phyloP scores from a whole-genome alignment of 2,113 vertebrate species.

The Hippocampus abdominalis region DNA sequence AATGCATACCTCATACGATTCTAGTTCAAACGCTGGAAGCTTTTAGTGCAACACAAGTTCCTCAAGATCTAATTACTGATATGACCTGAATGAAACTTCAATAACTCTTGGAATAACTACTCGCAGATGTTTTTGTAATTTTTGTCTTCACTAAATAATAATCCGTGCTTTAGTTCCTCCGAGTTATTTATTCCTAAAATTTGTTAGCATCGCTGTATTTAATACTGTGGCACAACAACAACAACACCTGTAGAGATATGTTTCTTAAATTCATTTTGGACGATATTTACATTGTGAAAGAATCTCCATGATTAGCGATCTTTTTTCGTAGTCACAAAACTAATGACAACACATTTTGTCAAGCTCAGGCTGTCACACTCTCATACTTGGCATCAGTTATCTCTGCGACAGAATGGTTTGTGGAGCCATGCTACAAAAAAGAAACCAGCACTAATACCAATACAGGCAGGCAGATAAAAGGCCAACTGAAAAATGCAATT shows the following conservation, averaged over 20 bases:
- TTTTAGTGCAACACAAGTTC: not conserved
- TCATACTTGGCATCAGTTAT: not conserved
- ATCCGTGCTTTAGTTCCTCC: not conserved
- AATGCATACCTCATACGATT: not conserved
- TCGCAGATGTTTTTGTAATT: not conserved
- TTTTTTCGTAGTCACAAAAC: not conserved
- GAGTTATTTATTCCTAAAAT: not conserved
- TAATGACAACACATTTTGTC: too few relatives aligned
- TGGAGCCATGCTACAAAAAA: not conserved
- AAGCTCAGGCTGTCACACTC: not conserved
- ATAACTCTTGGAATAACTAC: not conserved
- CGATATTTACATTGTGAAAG: not conserved
- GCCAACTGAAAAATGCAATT: not conserved
- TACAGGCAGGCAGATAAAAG: not conserved
- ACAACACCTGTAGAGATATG: not conserved
- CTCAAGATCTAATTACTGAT: conserved; percentile 3
- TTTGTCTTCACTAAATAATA: not conserved
- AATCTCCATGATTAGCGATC: not conserved
- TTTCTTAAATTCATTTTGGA: not conserved
- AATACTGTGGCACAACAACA: not conserved
- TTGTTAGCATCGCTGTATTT: not conserved
- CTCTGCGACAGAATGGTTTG: not conserved
- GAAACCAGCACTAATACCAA: not conserved
- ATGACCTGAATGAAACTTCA: not conserved
- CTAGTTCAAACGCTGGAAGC: not conserved